Percentiles rank a stretch among this genome's conserved stretches.
Conservation (phyloP, 2,113 vertebrate genomes). For the Reinhardtius hippoglossoides region DNA sequence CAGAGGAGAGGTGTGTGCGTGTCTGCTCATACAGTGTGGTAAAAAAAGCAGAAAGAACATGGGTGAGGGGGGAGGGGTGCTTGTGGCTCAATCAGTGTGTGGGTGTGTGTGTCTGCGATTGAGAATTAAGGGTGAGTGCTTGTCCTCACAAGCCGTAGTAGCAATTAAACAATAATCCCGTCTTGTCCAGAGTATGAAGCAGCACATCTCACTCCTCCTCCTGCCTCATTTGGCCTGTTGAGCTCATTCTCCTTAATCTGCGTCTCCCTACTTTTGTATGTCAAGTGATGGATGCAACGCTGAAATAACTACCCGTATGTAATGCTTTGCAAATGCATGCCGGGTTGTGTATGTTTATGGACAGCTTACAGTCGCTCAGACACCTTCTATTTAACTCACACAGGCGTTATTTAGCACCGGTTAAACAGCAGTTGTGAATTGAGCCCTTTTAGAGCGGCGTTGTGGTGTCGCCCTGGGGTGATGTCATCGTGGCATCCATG, state of each 20-base stretch:
- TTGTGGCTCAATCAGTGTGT: constrained; percentile 27
- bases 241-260: constrained; percentile 42
- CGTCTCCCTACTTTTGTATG: constrained; percentile 26
- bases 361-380: constrained; percentile 39
- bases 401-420: constrained; percentile 64
- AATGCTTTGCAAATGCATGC: constrained; percentile 34
- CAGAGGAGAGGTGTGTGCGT: constrained; percentile 46
- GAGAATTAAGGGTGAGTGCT: constrained; percentile 10
- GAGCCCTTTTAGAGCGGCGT: constrained; percentile 50
- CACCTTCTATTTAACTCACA: constrained; percentile 71
- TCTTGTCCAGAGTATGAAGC: constrained; percentile 29
- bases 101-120: constrained; percentile 4
- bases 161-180: constrained; percentile 24
- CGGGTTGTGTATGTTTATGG: constrained; percentile 49
- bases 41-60: constrained; percentile 2
- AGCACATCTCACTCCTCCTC: constrained; percentile 29
- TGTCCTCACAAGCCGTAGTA: constrained; percentile 49
- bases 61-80: constrained; percentile 37
- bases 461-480: constrained; percentile 58
- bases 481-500: constrained; percentile 74
- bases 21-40: constrained; percentile 10
- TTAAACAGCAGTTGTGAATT: constrained; percentile 74
- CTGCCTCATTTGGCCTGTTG: constrained; percentile 30
- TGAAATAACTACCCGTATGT: constrained; percentile 40
- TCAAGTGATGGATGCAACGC: constrained; percentile 39